Base-by-base conservation (phyloP, 2,888 invertebrate species). In the Leptogaster cylindrica region DNA sequence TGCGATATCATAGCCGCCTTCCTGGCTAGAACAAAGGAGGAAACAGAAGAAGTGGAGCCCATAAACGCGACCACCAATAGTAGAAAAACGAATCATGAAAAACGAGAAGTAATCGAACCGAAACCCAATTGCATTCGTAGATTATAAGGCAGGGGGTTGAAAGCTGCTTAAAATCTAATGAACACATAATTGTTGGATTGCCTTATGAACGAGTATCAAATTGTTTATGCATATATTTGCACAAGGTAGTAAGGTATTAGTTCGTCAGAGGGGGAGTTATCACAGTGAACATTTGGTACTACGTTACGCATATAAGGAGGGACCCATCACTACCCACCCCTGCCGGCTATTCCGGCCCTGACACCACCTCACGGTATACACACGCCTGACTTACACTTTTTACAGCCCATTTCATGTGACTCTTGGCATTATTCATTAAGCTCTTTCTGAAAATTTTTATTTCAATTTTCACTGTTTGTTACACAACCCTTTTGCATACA, bases 141-240 rank as follows among this genome's bases (percentile, higher is more conserved):
- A n/a, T n/a, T n/a, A n/a, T n/a, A n/a, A n/a, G 46, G 6, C 7
- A 46, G 7, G 20, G 46, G 12, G 7, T n/a, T 20, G 10, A 46
- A 46, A 16, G 16, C 46, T 16, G 46, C 46, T 46, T 46, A 46
- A 46, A 46, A 46, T 20, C 46, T 41, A 41, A 41, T n/a, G 14
- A 14, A 14, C 7, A 7, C 41, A n/a, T 41, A 41, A 41, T 7
- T 41, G 41, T 10, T 7, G 41, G 16, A 46, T 46, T 16, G 20
- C 20, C 46, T 50, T 50, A 50, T 50, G 20, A 44, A 8, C 16
- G 16, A 23, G 50, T 50, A 50, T 50, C 25, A 50, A 50, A 25
- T 50, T 23, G 50, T 50, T 25, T 50, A n/a, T 50, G 23, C 8
- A 23, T 23, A 23, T 50, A 23, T 50, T 50, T 25, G 5, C 25